Evolutionary conservation across 2,888 invertebrate species (phyloP).

Genomic region (Acleris holmiana): DNA sequence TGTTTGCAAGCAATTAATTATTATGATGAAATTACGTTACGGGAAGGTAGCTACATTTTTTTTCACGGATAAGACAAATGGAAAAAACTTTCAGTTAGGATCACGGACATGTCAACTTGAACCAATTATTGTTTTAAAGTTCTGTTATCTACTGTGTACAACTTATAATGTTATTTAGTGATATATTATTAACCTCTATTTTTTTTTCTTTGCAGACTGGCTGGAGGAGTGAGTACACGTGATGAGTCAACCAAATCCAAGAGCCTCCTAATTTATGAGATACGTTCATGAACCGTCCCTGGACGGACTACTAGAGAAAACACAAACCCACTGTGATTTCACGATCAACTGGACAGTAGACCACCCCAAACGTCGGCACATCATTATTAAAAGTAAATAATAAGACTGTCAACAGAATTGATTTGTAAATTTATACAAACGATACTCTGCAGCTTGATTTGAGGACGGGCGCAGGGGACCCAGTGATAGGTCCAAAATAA

Average conservation of each 20-base stretch:
- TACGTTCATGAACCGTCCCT: slow-evolving; percentile 50
- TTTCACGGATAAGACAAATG: too few species aligned
- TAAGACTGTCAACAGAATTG: slow-evolving; percentile 82
- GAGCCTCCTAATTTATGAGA: slow-evolving; percentile 59
- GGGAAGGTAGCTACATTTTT: too few species aligned
- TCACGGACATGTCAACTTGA: too few species aligned
- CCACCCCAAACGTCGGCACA: slow-evolving; percentile 48
- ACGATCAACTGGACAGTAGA: slow-evolving; percentile 43
- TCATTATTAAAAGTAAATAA: slow-evolving; percentile 51
- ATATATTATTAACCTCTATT: slow-evolving; percentile 11
- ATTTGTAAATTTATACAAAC: slow-evolving; percentile 66
- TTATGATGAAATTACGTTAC: too few species aligned
- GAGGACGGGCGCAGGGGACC: slow-evolving; percentile 57
- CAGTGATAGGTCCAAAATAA: slow-evolving; percentile 47
- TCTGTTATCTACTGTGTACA: too few species aligned
- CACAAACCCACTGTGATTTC: slow-evolving; percentile 66
- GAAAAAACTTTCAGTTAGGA: too few species aligned
- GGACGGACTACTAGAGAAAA: slow-evolving; percentile 40
- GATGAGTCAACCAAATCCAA: slow-evolving; percentile 86
- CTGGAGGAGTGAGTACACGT: slow-evolving; percentile 97
- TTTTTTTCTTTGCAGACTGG: slow-evolving; percentile 89
- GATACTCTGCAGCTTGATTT: slow-evolving; percentile 52
- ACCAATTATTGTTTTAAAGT: too few species aligned
- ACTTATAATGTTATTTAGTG: too few species aligned
- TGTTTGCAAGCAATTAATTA: too few species aligned